phyloP scores from a whole-genome alignment of 2,888 invertebrate species.

The Epinotia demarniana region DNA sequence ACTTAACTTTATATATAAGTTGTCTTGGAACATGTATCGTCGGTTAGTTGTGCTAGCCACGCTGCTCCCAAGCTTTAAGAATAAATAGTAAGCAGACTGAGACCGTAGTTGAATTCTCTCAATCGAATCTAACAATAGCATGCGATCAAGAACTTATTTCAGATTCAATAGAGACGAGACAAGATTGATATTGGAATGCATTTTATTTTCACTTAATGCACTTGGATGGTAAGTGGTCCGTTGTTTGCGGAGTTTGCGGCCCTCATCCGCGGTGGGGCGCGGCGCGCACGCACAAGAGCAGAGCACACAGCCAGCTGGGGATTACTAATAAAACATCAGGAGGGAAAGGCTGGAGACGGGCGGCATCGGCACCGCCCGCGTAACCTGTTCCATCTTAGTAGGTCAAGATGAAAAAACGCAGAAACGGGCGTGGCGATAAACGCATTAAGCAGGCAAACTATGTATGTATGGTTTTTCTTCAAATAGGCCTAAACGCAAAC shows the following conservation, averaged over 20 bases:
- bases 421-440: neutral
- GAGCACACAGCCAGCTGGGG: conserved; percentile 46
- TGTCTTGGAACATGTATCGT: neutral
- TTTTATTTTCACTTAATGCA: conserved; percentile 8
- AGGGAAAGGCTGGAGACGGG: neutral
- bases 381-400: neutral
- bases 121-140: neutral
- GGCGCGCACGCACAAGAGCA: conserved; percentile 48
- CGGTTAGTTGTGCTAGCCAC: neutral
- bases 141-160: conserved; percentile 40
- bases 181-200: neutral
- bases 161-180: neutral
- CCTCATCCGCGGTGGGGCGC: conserved; percentile 43
- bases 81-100: neutral
- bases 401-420: neutral
- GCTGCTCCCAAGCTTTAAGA: neutral
- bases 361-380: neutral
- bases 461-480: neutral
- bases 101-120: neutral
- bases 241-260: conserved; percentile 38
- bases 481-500: neutral
- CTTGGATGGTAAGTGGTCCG: neutral
- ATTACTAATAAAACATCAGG: conserved; percentile 26
- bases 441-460: neutral
- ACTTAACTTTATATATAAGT: neutral